A percentile compares a stretch with the other conserved stretches of the same genome.
Conservation (phyloP, 2,797 vertebrate genomes). For the Lithobates sylvaticus region DNA sequence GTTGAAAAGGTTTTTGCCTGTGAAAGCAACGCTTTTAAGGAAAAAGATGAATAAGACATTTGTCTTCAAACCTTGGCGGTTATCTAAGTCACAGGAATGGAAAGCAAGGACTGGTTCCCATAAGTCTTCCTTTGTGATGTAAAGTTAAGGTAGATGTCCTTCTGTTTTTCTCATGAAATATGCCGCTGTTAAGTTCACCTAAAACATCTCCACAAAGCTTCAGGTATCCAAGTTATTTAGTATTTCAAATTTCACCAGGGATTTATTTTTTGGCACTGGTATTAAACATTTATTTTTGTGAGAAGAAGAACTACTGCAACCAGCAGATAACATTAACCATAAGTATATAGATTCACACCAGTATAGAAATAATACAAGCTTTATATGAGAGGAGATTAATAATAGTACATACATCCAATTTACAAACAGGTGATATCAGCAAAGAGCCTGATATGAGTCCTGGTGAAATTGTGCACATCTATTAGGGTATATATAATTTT, state of each 20-base stretch:
- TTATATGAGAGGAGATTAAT: too few relatives aligned
- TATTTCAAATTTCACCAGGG: not conserved
- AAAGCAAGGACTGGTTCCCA: constrained; percentile 10
- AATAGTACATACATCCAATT: too few relatives aligned
- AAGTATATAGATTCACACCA: too few relatives aligned
- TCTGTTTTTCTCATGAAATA: not conserved
- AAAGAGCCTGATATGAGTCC: too few relatives aligned
- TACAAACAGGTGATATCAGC: too few relatives aligned
- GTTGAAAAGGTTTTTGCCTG: constrained; percentile 28
- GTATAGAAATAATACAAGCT: too few relatives aligned
- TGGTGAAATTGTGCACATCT: too few relatives aligned
- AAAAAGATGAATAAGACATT: constrained; percentile 42
- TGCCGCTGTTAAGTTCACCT: not conserved
- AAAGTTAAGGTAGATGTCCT: constrained; percentile 11
- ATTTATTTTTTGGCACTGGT: not conserved
- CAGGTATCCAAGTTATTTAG: not conserved
- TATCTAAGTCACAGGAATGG: constrained; percentile 12
- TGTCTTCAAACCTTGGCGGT: constrained; percentile 30
- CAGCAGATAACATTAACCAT: too few relatives aligned
- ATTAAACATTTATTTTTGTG: not conserved
- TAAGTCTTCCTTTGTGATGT: constrained; percentile 28
- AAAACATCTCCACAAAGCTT: not conserved
- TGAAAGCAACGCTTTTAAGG: constrained; percentile 32
- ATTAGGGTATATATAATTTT: too few relatives aligned
- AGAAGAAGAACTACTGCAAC: too few relatives aligned